Evolutionary conservation across 2,888 invertebrate species (phyloP).

Genomic region (Sipha maydis): DNA sequence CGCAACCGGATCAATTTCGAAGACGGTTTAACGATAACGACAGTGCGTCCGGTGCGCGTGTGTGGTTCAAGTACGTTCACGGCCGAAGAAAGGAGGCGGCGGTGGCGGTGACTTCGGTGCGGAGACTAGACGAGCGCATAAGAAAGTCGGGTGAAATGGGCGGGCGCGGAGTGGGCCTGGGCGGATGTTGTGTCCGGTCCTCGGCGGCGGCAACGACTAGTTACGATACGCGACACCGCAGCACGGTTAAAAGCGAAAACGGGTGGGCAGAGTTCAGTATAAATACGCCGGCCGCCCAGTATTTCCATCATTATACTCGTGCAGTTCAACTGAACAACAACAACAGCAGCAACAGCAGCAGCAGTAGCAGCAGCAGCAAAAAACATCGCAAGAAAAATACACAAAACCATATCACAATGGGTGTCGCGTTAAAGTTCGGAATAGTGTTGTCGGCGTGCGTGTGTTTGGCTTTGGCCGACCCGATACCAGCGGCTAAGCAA

Average conservation of each 20-base stretch:
- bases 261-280: slow-evolving; percentile 39
- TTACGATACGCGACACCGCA: not conserved
- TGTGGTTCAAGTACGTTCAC: slow-evolving; percentile 29
- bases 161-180: slow-evolving; percentile 1
- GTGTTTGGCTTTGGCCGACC: slow-evolving; percentile 44
- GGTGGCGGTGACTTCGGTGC: not conserved
- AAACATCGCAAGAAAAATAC: not conserved
- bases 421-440: slow-evolving; percentile 54
- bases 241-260: slow-evolving; percentile 50
- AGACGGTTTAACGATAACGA: slow-evolving; percentile 57
- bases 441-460: slow-evolving; percentile 54
- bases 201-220: slow-evolving; percentile 5
- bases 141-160: slow-evolving; percentile 52
- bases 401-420: not conserved
- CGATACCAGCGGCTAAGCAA: slow-evolving; percentile 15
- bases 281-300: slow-evolving; percentile 59
- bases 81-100: slow-evolving; percentile 40
- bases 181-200: slow-evolving; percentile 55
- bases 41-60: slow-evolving; percentile 42
- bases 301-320: slow-evolving; percentile 41
- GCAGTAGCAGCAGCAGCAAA: slow-evolving; percentile 16
- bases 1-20: not conserved
- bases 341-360: slow-evolving; percentile 18
- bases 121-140: slow-evolving; percentile 19
- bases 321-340: slow-evolving; percentile 41